phyloP scores from a whole-genome alignment of 2,113 vertebrate species.

The Sus scrofa region T2T-Sscrofa CM000812.6:7646501-7647000 shows the following conservation, averaged over 20 bases:
- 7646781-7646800: background rate
- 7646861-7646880: background rate
- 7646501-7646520: background rate
- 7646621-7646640: constrained; percentile 95
- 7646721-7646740: background rate
- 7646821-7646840: background rate
- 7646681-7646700: constrained; percentile 93
- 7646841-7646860: too few relatives aligned
- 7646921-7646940: background rate
- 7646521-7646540: accelerated
- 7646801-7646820: background rate
- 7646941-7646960: background rate
- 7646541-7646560: too few relatives aligned
- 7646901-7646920: background rate
- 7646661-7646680: constrained; percentile 93
- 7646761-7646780: background rate
- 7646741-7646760: background rate
- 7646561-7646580: accelerated
- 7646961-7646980: constrained; percentile 17
- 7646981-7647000: background rate
- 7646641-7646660: constrained; percentile 92
- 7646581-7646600: constrained; percentile 91
- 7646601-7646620: constrained; percentile 98
- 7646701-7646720: constrained; percentile 93
- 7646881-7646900: background rate